Percentiles rank a stretch among this genome's conserved stretches.
Evolutionary conservation across 2,113 vertebrate genomes (phyloP).

Genomic region (Rhynchomys soricoides): DNA sequence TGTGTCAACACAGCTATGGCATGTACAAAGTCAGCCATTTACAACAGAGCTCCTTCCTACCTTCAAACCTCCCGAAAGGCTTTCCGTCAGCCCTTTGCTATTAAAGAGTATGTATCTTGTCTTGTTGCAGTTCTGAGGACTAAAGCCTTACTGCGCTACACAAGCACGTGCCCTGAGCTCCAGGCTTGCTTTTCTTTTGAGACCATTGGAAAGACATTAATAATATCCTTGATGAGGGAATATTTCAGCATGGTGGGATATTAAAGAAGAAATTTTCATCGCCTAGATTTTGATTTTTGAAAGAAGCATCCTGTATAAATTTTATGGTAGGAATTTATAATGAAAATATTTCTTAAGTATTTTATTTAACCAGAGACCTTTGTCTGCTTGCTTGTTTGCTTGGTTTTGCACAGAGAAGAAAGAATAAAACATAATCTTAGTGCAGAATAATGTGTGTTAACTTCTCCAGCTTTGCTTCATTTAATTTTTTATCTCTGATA

Average conservation of each 20-base stretch:
- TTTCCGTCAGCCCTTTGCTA: neutral
- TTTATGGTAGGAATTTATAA: conserved; percentile 11
- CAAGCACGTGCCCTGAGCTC: neutral
- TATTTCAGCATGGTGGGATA: neutral
- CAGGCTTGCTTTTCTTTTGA: neutral
- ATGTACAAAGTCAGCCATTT: neutral
- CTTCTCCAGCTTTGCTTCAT: neutral
- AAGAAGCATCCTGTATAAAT: neutral
- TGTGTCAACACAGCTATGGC: neutral
- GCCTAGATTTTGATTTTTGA: conserved; percentile 14
- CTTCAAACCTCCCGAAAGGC: conserved; percentile 23
- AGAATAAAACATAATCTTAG: conserved; percentile 14
- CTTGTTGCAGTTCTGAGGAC: neutral
- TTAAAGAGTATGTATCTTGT: neutral
- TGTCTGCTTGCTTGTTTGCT: neutral
- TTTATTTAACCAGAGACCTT: neutral
- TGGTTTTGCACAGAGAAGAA: neutral
- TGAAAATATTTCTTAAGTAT: conserved; percentile 24
- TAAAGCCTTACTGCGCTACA: accelerated
- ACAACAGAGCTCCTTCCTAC: conserved; percentile 14
- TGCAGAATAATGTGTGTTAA: neutral
- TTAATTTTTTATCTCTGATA: neutral
- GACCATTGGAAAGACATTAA: neutral
- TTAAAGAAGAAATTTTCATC: conserved; percentile 45
- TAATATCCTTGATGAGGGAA: neutral